Percentiles rank a stretch among this genome's conserved stretches.
Evolutionary conservation across 2,113 vertebrate genomes (phyloP).

Genomic region (Aleadryas rufinucha): DNA sequence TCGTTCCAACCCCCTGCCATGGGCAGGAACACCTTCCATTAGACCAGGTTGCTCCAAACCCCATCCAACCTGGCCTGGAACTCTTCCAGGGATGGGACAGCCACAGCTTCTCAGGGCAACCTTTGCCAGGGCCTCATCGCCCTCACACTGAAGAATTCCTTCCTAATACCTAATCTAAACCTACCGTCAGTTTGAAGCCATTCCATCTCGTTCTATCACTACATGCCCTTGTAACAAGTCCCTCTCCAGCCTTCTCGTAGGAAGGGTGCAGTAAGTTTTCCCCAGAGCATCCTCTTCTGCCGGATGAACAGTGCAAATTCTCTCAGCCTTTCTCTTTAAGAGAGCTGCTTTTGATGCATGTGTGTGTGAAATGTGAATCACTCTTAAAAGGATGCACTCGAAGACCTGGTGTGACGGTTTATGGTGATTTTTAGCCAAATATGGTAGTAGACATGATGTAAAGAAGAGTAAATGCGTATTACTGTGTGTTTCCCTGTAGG

Average conservation of each 20-base stretch:
- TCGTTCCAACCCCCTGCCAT: accelerated
- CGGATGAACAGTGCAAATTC: neutral
- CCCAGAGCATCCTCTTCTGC: neutral
- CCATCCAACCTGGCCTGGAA: neutral
- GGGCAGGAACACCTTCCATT: neutral
- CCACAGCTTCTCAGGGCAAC: neutral
- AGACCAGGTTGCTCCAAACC: neutral
- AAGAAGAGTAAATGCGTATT: neutral
- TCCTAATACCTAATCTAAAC: neutral
- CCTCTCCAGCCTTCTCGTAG: neutral
- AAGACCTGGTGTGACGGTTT: neutral
- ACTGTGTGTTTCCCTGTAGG: neutral
- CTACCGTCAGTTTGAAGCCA: neutral
- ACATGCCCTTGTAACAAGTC: neutral
- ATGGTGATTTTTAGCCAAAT: neutral
- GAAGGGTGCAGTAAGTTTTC: neutral
- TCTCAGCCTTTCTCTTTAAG: neutral
- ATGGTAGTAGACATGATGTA: accelerated
- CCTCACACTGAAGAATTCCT: neutral
- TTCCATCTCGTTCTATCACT: neutral
- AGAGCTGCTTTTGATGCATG: neutral
- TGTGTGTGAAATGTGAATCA: accelerated
- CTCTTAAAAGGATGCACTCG: neutral
- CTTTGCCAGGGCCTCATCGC: neutral
- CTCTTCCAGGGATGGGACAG: neutral